Conservation (phyloP, 2,888 invertebrate genomes). For the Tuta absoluta region DNA sequence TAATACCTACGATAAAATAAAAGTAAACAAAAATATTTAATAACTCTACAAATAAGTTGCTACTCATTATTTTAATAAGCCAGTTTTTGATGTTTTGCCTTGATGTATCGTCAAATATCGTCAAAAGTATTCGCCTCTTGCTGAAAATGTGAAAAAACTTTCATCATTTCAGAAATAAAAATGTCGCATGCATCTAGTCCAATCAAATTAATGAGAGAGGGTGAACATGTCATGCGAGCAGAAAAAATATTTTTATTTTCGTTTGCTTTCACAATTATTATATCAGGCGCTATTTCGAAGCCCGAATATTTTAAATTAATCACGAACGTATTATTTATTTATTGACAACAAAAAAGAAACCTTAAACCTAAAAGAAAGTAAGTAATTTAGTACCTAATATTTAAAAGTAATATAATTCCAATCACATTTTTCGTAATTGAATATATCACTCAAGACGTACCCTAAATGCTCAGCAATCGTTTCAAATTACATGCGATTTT, state of each 20-base stretch:
- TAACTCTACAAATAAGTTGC: neutral
- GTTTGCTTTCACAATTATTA: constrained; percentile 8
- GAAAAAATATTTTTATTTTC: constrained; percentile 19
- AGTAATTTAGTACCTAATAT: neutral
- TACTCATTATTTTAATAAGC: neutral
- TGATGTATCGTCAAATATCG: neutral
- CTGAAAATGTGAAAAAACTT: neutral
- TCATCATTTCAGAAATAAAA: constrained; percentile 9
- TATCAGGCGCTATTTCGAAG: neutral
- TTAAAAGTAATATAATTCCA: neutral
- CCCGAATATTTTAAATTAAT: neutral
- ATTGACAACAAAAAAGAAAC: neutral
- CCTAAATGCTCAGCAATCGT: constrained; percentile 11
- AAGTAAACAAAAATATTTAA: neutral
- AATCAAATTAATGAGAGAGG: constrained; percentile 21
- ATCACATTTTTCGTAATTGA: neutral
- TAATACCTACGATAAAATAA: neutral
- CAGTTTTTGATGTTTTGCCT: neutral
- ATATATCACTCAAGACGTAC: neutral
- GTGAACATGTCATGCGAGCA: constrained; percentile 11
- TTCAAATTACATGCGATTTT: constrained; percentile 16
- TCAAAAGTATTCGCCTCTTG: neutral
- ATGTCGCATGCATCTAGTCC: constrained; percentile 12
- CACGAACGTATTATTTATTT: neutral
- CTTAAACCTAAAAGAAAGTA: neutral